Base-by-base conservation (phyloP, 2,888 invertebrate genomes). In the Hetaerina titia region DNA sequence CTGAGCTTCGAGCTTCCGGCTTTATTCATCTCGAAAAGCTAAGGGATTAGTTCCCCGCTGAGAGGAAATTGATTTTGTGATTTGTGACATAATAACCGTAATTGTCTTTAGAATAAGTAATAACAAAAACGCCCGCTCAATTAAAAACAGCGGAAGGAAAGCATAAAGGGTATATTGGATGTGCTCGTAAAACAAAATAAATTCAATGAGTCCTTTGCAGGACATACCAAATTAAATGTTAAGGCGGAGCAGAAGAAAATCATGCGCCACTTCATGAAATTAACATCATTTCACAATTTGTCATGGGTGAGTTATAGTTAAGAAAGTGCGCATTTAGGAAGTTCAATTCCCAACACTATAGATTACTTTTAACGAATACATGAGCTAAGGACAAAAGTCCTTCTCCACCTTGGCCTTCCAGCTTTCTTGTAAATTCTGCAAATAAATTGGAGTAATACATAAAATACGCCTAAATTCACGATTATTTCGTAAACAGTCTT, bases 41-140 rank as follows among this genome's bases (percentile, higher is more conserved):
- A 31, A 81, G 31, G 31, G 81, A 81, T 81, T 31, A 31, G 81
- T 31, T 81, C 81, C 25, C 69, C 25, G 81, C 81, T 0, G 31
- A 31, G 81, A 81, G 81, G 81, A 81, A 81, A 81, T 81, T 81
- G 81, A 81, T 81, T 81, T 81, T 81, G 31, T 81, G 81, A 81
- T 81, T 81, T 81, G 81, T 31, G 81, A 31, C 31, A 31, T 31
- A 81, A 81, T 81, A 81, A 81, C 81, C 25, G 81, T 81, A 31
- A 81, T 81, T 81, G 81, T 31, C 81, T 25, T 81, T 31, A 31
- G 81, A 81, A 81, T 31, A 81, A 31, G 81, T 81, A 81, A 81
- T 31, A 81, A 81, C 31, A 31, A 31, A 81, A 31, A 31, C 81
- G 25, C 81, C 11, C 31, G 13, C 81, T 11, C 11, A 81, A 81